phyloP scores from a whole-genome alignment of 23 tunicate species.

The Ascidia mentula region DNA sequence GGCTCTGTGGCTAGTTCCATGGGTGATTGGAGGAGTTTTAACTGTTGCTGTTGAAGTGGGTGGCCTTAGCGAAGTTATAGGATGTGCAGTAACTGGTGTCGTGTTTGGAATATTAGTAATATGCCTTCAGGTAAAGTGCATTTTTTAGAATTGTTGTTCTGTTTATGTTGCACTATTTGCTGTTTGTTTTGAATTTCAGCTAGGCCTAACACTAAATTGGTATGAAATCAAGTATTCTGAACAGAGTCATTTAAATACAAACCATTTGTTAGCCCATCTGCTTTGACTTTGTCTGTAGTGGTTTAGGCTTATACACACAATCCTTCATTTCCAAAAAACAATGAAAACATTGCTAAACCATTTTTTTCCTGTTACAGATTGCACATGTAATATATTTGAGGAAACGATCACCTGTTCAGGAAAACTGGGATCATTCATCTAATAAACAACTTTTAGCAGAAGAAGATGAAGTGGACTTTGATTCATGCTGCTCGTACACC shows the following conservation, averaged over 20 bases:
- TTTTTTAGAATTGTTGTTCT: neutral
- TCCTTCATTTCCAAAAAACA: too few relatives aligned
- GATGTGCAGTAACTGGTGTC: conserved; percentile 26
- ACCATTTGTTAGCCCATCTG: too few relatives aligned
- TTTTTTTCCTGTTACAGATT: neutral
- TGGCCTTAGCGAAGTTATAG: conserved; percentile 17
- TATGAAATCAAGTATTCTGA: too few relatives aligned
- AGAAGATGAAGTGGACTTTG: conserved; percentile 65
- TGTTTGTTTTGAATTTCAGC: neutral
- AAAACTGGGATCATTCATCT: conserved; percentile 15
- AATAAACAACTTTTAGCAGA: conserved; percentile 62
- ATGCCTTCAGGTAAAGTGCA: conserved; percentile 30
- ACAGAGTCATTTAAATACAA: too few relatives aligned
- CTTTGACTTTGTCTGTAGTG: too few relatives aligned
- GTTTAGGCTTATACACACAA: too few relatives aligned
- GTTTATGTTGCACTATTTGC: neutral
- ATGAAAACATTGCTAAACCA: neutral
- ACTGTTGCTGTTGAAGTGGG: conserved; percentile 48
- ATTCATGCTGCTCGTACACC: conserved; percentile 47
- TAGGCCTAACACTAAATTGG: too few relatives aligned
- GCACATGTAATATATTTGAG: neutral
- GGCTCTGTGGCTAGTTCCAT: conserved; percentile 62
- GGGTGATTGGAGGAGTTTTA: conserved; percentile 42
- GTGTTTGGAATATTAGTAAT: conserved; percentile 37
- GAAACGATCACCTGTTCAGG: neutral